Evolutionary conservation across 2,797 vertebrate species (phyloP).

Genomic region (Microhierax caerulescens): DNA sequence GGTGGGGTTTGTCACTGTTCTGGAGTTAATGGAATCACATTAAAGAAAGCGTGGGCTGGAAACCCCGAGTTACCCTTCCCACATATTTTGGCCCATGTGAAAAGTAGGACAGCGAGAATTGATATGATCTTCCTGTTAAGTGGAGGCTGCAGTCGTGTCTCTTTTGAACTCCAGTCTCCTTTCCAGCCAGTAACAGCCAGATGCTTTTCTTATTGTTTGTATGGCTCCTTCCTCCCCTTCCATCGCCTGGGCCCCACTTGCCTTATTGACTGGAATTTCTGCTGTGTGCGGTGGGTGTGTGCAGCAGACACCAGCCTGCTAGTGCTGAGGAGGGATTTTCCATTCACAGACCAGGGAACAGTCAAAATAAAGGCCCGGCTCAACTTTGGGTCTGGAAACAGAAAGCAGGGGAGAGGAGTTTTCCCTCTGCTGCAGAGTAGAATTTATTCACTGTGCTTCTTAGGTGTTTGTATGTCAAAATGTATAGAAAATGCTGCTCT

Average conservation of each 20-base stretch:
- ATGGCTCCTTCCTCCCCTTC: constrained; percentile 70
- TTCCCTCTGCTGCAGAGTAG: neutral
- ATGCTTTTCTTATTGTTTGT: constrained; percentile 74
- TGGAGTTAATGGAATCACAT: neutral
- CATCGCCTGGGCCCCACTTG: constrained; percentile 64
- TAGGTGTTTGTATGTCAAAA: neutral
- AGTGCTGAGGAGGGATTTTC: constrained; percentile 70
- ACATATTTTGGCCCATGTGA: constrained; percentile 9
- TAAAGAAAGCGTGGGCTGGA: neutral
- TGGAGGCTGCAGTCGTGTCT: constrained; percentile 1
- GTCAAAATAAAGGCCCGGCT: constrained; percentile 64
- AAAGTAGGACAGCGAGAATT: constrained; percentile 53
- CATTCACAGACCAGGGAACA: constrained; percentile 64
- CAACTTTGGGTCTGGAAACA: constrained; percentile 49
- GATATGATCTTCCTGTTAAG: constrained; percentile 50
- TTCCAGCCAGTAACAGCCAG: constrained; percentile 66
- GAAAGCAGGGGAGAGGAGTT: constrained; percentile 30
- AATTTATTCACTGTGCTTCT: neutral
- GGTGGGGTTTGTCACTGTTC: neutral
- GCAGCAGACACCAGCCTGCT: constrained; percentile 64
- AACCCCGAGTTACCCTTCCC: constrained; percentile 23
- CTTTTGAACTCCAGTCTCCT: constrained; percentile 61
- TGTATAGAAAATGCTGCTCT: neutral
- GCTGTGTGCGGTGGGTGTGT: constrained; percentile 73
- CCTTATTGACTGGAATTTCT: constrained; percentile 72